phyloP scores from a whole-genome alignment of 2,888 invertebrate genomes.

The Conomelus anceps region DNA sequence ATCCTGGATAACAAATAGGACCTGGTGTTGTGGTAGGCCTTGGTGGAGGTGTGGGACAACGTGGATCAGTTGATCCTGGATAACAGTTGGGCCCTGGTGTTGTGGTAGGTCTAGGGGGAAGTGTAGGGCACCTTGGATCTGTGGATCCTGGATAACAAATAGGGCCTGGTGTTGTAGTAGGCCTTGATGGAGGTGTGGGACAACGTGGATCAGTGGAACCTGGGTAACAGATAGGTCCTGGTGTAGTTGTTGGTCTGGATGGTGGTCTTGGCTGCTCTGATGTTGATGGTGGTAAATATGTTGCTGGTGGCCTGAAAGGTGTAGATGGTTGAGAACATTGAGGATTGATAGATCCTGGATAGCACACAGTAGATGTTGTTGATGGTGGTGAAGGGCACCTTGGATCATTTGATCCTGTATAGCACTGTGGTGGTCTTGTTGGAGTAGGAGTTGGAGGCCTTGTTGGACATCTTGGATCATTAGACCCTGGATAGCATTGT shows the following conservation, averaged over 20 bases:
- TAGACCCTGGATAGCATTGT: conserved; percentile 33
- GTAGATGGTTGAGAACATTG: conserved; percentile 33
- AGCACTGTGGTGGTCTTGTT: conserved; percentile 32
- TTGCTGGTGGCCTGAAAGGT: conserved; percentile 20
- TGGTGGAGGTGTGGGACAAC: too few species aligned
- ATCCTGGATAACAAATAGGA: conserved; percentile 31
- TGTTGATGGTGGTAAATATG: conserved; percentile 14
- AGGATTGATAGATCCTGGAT: conserved; percentile 36
- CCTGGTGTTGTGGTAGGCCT: conserved; percentile 25
- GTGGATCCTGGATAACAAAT: conserved; percentile 38
- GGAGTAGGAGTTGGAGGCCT: conserved; percentile 31
- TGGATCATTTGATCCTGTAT: conserved; percentile 40
- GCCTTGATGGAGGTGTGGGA: conserved; percentile 38
- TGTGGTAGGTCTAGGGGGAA: conserved; percentile 30
- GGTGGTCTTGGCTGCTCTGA: conserved; percentile 30
- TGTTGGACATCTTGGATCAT: conserved; percentile 30
- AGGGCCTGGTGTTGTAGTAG: conserved; percentile 35
- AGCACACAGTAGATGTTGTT: conserved; percentile 30
- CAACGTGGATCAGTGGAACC: conserved; percentile 42
- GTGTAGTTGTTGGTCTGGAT: conserved; percentile 29
- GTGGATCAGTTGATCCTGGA: conserved; percentile 38
- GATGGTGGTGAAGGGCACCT: conserved; percentile 32
- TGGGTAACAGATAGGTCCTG: conserved; percentile 40
- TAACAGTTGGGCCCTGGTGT: conserved; percentile 31
- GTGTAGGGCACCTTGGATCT: conserved; percentile 38